These are phyloP conservation scores for Trichogramma dendrolimi DNA, from an alignment of 2,888 invertebrate genomes.

Conservation along the genomic window DNA sequence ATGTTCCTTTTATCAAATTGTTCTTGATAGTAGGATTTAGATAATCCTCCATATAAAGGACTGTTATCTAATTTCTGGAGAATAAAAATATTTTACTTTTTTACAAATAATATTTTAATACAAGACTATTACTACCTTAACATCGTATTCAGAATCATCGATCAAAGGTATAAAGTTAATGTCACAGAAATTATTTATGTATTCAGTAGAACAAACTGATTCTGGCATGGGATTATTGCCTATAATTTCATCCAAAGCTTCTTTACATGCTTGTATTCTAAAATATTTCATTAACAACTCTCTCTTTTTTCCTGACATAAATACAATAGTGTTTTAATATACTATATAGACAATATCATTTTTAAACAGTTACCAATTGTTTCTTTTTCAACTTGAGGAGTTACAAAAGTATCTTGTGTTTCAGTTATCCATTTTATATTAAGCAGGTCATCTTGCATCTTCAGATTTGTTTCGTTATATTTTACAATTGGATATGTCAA, in stretches of 20 bases:
- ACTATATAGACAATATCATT: constrained; percentile 19
- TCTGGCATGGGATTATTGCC: constrained; percentile 17
- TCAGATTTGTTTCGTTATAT: constrained; percentile 19
- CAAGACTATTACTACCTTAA: constrained; percentile 20
- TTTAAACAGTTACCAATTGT: constrained; percentile 27
- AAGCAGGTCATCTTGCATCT: constrained; percentile 12
- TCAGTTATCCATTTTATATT: constrained; percentile 25
- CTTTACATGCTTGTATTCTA: constrained; percentile 27
- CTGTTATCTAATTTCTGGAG: constrained; percentile 25
- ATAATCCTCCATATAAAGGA: constrained; percentile 26
- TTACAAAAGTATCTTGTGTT: constrained; percentile 24
- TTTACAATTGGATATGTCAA: constrained; percentile 26
- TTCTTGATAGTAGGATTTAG: constrained; percentile 28
- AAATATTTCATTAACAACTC: constrained; percentile 32
- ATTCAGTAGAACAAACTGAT: constrained; percentile 25
- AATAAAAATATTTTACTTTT: constrained; percentile 15
- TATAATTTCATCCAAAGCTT: constrained; percentile 26
- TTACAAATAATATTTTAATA: constrained; percentile 6
- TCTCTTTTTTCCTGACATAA: constrained; percentile 28
- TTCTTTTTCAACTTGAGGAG: constrained; percentile 23
- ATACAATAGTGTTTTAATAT: constrained; percentile 21
- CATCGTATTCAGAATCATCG: constrained; percentile 24
- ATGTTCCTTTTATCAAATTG: constrained; percentile 30
- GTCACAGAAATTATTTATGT: constrained; percentile 29
- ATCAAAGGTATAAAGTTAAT: constrained; percentile 26